Base-by-base conservation (phyloP, 2,113 vertebrate species). In the Urocynchramus pylzowi region DNA sequence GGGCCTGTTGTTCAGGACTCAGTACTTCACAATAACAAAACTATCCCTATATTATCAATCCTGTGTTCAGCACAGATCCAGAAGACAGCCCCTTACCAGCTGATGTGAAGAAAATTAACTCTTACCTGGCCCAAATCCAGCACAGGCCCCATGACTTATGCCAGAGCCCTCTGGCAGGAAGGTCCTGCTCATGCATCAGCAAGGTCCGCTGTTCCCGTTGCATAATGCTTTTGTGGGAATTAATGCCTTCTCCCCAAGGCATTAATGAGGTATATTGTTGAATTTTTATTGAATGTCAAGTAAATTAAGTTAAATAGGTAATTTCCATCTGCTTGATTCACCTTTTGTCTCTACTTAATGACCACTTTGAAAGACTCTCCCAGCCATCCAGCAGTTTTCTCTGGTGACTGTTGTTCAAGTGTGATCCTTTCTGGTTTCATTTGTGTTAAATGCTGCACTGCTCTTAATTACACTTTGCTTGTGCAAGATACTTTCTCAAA, bases 381-480 rank as follows among this genome's bases (percentile, higher is more conserved):
- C 7, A 56, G 69, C 70, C 13, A 7, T 86, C 60, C n/a, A n/a
- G 63, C 61, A 75, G 23, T 68, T 91, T 89, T 91, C 41, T 27
- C 15, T 80, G 24, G 2, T 59, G 56, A 59, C 65, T 65, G 17
- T 39, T 80, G 60, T 31, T 30, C 33, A 60, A 54, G n/a, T 37
- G 49, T 76, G 67, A 89, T 86, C 30, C 50, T 89, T 21, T 75
- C 71, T 68, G 53, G 31, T 90, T 97, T n/a, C 42, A 23, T 93
- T 93, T 73, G 71, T 77, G 52, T 37, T 88, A 92, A 92, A 70
- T 89, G 42, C 84, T 88, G 31, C 31, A 26, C 73, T 90, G 16
- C 50, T 94, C 84, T 94, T 96, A 93, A 93, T 97, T 94, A 61
- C 31, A 44, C 79, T 84, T 89, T 91, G 64, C 33, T 61, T 70